Evolutionary conservation across 2,888 invertebrate species (phyloP).

Genomic region (Mythimna loreyi): DNA sequence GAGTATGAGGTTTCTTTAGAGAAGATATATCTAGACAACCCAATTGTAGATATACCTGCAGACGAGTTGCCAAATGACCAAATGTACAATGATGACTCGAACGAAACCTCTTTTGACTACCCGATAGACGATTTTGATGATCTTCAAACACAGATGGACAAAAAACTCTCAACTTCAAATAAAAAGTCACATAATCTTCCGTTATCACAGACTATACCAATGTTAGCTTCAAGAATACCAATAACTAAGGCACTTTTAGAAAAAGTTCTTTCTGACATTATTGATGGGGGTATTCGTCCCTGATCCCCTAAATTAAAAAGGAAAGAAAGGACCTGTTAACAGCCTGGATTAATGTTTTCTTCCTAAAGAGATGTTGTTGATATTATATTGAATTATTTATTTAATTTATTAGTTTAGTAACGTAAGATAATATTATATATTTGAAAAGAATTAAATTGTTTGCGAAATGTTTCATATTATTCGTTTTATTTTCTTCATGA

Average conservation of each 20-base stretch:
- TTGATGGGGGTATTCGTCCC: neutral
- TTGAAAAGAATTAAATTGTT: conserved; percentile 15
- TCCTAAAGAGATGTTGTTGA: neutral
- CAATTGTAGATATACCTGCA: neutral
- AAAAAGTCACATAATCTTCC: neutral
- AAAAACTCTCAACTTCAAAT: neutral
- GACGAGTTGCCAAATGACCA: neutral
- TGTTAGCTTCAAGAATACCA: conserved; percentile 31
- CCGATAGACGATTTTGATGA: neutral
- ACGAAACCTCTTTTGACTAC: neutral
- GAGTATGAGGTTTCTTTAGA: neutral
- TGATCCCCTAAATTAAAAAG: neutral
- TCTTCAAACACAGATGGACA: neutral
- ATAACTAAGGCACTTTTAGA: conserved; percentile 28
- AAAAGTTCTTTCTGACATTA: conserved; percentile 26
- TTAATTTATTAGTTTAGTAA: conserved; percentile 29
- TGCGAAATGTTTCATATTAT: neutral
- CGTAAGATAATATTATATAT: conserved; percentile 16
- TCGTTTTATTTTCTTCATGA: neutral
- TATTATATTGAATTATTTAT: conserved; percentile 13
- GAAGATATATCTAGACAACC: neutral
- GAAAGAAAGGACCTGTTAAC: neutral
- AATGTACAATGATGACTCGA: neutral
- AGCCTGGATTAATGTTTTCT: neutral
- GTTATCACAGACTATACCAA: neutral